Evolutionary conservation across 2,113 vertebrate genomes (phyloP), one percentile per base, ranked within the genome.

Genomic region (Bos javanicus): DNA sequence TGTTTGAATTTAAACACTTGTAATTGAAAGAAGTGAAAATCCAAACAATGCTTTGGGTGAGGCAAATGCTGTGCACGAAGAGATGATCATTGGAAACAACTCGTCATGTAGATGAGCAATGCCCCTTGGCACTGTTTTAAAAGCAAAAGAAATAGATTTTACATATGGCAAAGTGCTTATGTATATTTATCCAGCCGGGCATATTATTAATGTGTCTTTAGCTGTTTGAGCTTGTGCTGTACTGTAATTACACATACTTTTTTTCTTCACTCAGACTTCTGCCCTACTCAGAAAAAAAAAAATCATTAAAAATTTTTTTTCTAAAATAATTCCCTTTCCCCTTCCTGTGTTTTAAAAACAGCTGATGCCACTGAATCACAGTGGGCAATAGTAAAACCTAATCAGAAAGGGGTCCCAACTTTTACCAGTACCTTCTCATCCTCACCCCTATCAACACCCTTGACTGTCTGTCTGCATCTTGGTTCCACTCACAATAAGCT

Each of bases 1-100:
- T 95, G 91, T 93, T 94, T 96, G 95, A 96, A 97, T 96, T 97
- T 96, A 98, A 98, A 96, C 46, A 90, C 88, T 97, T 67, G 82
- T 94, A 95, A 97, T 60, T 56, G 88, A 96, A 89, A 94, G 86
- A 97, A 86, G 88, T 93, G 86, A 95, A 91, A 96, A 97, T 88
- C 95, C 46, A 95, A 96, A 96, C 97, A 97, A 39, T 95, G 92
- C 85, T 95, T 80, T 93, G 64, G 95, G 95, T 30, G 30, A 89
- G 78, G 78, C 91, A 39, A 83, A 94, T 39, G 50, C 52, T 78
- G 26, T 91, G 89, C 86, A 89, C 56, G 84, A 97, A 46, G 81
- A 95, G 94, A 88, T n/a, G 54, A 86, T 94, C 95, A 83, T 64
- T 97, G 84, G 82, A 96, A 95, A 94, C 97, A 97, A 91, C 96